Evolutionary conservation across 2,113 vertebrate species (phyloP).

Genomic region (Ovibos moschatus): DNA sequence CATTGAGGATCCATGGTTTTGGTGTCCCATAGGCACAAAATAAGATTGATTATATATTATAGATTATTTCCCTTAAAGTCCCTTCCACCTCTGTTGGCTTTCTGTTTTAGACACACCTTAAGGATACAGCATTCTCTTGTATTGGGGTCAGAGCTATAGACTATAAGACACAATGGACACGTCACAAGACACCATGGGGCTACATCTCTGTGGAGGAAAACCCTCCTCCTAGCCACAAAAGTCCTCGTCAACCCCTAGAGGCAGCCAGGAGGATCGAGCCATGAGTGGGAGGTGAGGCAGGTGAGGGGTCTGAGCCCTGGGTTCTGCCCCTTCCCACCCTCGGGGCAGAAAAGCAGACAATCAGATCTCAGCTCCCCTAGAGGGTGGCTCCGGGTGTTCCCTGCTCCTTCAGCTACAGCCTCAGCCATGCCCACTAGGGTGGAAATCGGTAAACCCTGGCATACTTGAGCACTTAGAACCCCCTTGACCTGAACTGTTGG

Average conservation of each 20-base stretch:
- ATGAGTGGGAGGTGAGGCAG: neutral
- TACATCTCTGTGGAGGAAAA: neutral
- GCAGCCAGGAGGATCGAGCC: neutral
- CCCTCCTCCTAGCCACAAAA: neutral
- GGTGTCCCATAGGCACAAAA: neutral
- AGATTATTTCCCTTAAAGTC: neutral
- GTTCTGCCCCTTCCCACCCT: rapidly evolving
- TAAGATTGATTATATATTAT: neutral
- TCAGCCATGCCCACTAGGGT: neutral
- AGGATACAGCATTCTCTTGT: neutral
- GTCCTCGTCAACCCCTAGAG: neutral
- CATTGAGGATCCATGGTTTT: neutral
- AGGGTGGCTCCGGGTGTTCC: neutral
- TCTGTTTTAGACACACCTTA: neutral
- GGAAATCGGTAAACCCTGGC: rapidly evolving
- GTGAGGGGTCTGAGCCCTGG: neutral
- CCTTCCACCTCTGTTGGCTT: neutral
- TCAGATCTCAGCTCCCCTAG: neutral
- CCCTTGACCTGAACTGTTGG: neutral
- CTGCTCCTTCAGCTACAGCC: neutral
- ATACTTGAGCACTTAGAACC: neutral
- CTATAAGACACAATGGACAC: neutral
- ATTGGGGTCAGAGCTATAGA: neutral
- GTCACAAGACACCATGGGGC: too few species aligned
- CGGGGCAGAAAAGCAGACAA: neutral